Base-by-base conservation (phyloP, 2,888 invertebrate genomes). In the Ormyrus labotus region DNA sequence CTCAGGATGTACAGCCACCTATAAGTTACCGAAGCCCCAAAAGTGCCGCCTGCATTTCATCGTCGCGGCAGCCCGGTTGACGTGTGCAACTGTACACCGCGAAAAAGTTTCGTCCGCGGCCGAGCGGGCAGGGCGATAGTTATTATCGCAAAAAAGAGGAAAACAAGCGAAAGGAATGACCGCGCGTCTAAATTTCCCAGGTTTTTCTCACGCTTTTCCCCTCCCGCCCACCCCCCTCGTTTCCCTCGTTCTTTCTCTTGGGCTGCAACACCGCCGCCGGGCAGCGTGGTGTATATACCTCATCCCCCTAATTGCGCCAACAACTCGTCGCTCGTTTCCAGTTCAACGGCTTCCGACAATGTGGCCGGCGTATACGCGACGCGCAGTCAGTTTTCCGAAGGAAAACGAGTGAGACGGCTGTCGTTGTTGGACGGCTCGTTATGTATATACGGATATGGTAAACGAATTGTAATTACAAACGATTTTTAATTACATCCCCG, bases 221-320 rank as follows among this genome's bases (percentile, higher is more conserved):
- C 13, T 13, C 13, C 13, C 13, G 13, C 13, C 13, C 13, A 13
- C 13, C 13, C 13, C 13, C 13, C n/a, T n/a, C 13, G 13, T 13
- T 13, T 13, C 10, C 50, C 6, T 2, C 68, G 53, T 47, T 61
- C 50, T 34, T 34, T 34, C 34, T 34, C 34, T 71, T 50, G 58
- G 64, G 13, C 34, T 34, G 34, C 2, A 34, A 34, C 34, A 34
- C n/a, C 51, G 47, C 5, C 50, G 50, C 34, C 53, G 13, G n/a
- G 61, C 19, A 10, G 58, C 48, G 58, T 34, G 7, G 57, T 4
- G 34, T 2, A 4, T 70, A 63, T 65, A 51, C 57, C 78, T 78
- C 68, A 64, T 72, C 70, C 75, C 72, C 48, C 58, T 74, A 73
- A 81, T 71, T 81, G 78, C 73, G 19, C 74, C 65, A 74, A 78